Conservation (phyloP, 2,113 vertebrate species). For the Azemiops feae region DNA sequence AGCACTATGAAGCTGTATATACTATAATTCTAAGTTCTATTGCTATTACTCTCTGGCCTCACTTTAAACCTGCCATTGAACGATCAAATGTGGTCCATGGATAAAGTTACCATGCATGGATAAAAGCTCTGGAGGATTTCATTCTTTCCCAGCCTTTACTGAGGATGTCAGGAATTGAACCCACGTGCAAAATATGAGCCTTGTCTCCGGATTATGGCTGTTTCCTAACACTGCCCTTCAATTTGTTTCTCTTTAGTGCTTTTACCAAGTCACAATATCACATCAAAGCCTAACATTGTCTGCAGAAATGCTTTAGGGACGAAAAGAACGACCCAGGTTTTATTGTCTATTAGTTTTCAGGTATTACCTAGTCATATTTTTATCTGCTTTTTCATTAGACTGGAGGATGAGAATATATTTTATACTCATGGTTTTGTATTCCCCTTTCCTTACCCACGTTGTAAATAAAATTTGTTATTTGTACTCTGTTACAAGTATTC, state of each 20-base stretch:
- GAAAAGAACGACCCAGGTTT: neutral
- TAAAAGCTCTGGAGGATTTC: neutral
- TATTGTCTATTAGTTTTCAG: constrained; percentile 13
- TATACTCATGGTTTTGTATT: neutral
- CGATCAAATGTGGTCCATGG: neutral
- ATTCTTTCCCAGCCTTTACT: neutral
- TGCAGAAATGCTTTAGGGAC: neutral
- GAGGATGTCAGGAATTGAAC: neutral
- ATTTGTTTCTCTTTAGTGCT: neutral
- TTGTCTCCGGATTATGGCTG: neutral
- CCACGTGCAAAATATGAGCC: neutral
- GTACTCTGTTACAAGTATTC: constrained; percentile 2
- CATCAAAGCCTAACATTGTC: neutral
- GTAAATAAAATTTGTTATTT: constrained; percentile 16
- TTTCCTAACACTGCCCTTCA: neutral
- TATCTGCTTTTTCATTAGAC: constrained; percentile 19
- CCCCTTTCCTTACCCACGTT: neutral
- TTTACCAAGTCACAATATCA: neutral
- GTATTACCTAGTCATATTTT: constrained; percentile 9
- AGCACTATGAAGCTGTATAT: neutral
- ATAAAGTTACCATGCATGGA: neutral
- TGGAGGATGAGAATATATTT: constrained; percentile 14
- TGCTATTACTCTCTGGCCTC: neutral
- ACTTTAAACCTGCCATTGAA: neutral
- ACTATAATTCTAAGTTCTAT: neutral